Base-by-base conservation (phyloP, 2,113 vertebrate species). In the Ceyx melanurus region DNA sequence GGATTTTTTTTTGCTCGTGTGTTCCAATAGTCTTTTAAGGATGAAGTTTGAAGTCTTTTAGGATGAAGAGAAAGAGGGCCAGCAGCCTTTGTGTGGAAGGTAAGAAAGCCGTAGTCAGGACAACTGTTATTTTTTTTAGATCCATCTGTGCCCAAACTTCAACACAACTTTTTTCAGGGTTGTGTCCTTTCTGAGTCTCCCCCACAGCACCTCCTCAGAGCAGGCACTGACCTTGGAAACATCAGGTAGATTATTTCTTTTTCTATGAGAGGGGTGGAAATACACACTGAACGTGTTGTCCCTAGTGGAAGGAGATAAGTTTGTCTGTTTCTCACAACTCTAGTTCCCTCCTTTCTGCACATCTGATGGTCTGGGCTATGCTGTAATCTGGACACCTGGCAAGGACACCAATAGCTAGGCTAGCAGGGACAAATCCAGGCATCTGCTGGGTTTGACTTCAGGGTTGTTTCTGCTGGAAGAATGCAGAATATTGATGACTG, bases 381-480 rank as follows among this genome's bases (percentile, higher is more conserved):
- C 42, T 90, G 46, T 93, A 70, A 83, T 46, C 37, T 46, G 56
- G 50, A 70, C 33, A 48, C 33, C 54, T 90, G 86, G 60, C 37
- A 88, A 82, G 79, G 58, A 61, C 15, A n/a, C 14, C 1, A 15
- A 68, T 22, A 82, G 21, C 17, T 40, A 75, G 61, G 29, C 43
- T 35, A 64, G 67, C 51, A 78, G 53, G 45, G 42, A 62, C 74
- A 89, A 79, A 93, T 57, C 61, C 66, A 86, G 61, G 51, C 77
- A 89, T 84, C 26, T 72, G 23, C 48, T 1, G 2, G 28, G 43
- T 77, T 48, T 82, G 54, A 92, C 35, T 82, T 91, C 22, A 64
- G 56, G 26, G 15, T 18, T 79, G 26, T 79, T 93, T 82, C 79
- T 88, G 76, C 57, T 86, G 62, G n/a, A 86, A 72, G 70, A 88